Percentiles rank a stretch among this genome's conserved stretches.
Evolutionary conservation across 2,888 invertebrate species (phyloP).

Genomic region (Drosophila paramelanica): DNA sequence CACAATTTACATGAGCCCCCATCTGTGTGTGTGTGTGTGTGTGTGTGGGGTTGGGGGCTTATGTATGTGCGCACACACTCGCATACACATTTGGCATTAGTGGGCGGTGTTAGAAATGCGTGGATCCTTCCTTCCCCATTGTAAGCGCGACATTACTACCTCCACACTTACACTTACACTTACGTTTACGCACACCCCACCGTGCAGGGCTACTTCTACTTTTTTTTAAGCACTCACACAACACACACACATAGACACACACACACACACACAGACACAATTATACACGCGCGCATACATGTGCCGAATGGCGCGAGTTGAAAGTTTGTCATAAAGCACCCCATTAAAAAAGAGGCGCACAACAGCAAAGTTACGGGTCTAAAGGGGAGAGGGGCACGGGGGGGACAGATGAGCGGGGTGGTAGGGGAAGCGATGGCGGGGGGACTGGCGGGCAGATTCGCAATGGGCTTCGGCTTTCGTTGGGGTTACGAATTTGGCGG

Average conservation of each 20-base stretch:
- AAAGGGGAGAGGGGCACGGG: neutral
- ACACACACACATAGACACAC: conserved; percentile 8
- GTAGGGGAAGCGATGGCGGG: neutral
- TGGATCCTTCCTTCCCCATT: conserved; percentile 40
- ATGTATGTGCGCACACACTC: conserved; percentile 48
- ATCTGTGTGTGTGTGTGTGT: neutral
- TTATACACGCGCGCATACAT: conserved; percentile 38
- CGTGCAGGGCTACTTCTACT: conserved; percentile 47
- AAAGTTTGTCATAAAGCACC: conserved; percentile 83
- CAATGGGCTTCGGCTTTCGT: conserved; percentile 11
- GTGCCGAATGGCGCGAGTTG: conserved; percentile 70
- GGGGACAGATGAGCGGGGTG: neutral
- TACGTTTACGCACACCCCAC: conserved; percentile 19
- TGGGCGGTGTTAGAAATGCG: conserved; percentile 85
- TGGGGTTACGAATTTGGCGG: conserved; percentile 31
- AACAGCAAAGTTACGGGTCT: conserved; percentile 23
- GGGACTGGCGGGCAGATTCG: conserved; percentile 1
- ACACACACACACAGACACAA: conserved; percentile 6
- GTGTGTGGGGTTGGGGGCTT: conserved; percentile 4
- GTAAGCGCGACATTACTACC: conserved; percentile 42
- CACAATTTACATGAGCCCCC: conserved; percentile 41
- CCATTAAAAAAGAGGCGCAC: conserved; percentile 77
- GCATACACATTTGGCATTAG: conserved; percentile 75
- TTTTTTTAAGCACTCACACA: conserved; percentile 35
- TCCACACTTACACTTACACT: conserved; percentile 34